phyloP scores from a whole-genome alignment of 2,113 vertebrate genomes.

The Hystrix cristata region DNA sequence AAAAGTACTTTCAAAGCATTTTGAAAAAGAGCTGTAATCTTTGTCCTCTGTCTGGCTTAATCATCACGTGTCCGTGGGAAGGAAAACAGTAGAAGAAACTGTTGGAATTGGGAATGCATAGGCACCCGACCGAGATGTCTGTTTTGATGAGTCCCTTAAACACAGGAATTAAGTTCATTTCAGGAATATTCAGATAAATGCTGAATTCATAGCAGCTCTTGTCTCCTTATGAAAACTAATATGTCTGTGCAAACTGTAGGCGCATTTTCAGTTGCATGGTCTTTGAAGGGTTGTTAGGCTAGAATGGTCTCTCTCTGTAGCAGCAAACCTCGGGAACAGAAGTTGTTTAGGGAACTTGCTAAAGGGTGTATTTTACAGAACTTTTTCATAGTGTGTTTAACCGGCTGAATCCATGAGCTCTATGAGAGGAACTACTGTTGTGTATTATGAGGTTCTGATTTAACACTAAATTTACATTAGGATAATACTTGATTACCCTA shows the following conservation, averaged over 20 bases:
- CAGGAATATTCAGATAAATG: background rate
- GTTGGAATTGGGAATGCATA: background rate
- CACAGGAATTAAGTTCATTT: background rate
- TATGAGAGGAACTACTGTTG: background rate
- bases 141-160: background rate
- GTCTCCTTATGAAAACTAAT: background rate
- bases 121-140: background rate
- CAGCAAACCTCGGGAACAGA: background rate
- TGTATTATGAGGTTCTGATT: background rate
- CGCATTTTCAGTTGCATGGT: background rate
- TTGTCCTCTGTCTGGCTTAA: background rate
- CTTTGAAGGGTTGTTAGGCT: fast-evolving
- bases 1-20: background rate
- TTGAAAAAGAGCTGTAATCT: background rate
- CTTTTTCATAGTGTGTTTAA: background rate
- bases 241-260: background rate
- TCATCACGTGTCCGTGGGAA: background rate
- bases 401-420: background rate
- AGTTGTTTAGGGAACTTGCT: background rate
- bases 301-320: background rate
- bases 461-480: background rate
- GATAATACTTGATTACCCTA: background rate
- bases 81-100: background rate
- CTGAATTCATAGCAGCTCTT: background rate
- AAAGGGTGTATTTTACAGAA: background rate